A percentile compares a stretch with the other conserved stretches of the same genome.
These are phyloP conservation scores for Aphelenchoides fujianensis DNA, from an alignment of 1,140 invertebrate genomes.

Conservation along the genomic window DNA sequence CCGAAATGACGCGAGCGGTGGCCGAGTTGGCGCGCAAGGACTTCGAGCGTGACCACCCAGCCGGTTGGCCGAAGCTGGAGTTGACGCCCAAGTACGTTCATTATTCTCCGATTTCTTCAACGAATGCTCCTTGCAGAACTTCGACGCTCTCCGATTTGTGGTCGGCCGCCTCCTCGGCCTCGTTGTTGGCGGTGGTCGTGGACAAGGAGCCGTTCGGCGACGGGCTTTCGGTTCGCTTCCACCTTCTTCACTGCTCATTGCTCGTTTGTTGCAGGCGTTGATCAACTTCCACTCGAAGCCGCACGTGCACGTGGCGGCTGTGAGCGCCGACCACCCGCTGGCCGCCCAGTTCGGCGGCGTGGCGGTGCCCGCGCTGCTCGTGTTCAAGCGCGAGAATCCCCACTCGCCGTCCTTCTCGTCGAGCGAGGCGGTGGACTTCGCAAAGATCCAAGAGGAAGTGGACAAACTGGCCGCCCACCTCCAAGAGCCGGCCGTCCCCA, in stretches of 20 bases:
- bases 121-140: conserved; percentile 6
- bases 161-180: conserved; percentile 8
- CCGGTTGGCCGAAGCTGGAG: conserved; percentile 44
- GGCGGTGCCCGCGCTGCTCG: conserved; percentile 24
- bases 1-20: conserved; percentile 23
- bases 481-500: neutral
- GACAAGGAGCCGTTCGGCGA: conserved; percentile 34
- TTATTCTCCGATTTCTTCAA: neutral
- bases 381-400: conserved; percentile 36
- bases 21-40: conserved; percentile 34
- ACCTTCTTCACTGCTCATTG: neutral
- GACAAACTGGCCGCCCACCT: neutral
- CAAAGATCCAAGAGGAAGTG: neutral
- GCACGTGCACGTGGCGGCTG: conserved; percentile 22
- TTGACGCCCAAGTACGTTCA: conserved; percentile 20
- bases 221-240: conserved; percentile 29
- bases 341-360: conserved; percentile 33
- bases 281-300: conserved; percentile 43
- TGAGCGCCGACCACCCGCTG: conserved; percentile 36
- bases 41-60: conserved; percentile 32
- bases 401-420: conserved; percentile 32
- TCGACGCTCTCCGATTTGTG: conserved; percentile 27
- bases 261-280: conserved; percentile 28
- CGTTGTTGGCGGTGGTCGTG: conserved; percentile 30
- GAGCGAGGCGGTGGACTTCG: conserved; percentile 25